Percentiles rank a stretch among this genome's conserved stretches.
These are phyloP conservation scores for Fabriciana adippe DNA, from an alignment of 2,888 invertebrate genomes.

Conservation along the genomic window DNA sequence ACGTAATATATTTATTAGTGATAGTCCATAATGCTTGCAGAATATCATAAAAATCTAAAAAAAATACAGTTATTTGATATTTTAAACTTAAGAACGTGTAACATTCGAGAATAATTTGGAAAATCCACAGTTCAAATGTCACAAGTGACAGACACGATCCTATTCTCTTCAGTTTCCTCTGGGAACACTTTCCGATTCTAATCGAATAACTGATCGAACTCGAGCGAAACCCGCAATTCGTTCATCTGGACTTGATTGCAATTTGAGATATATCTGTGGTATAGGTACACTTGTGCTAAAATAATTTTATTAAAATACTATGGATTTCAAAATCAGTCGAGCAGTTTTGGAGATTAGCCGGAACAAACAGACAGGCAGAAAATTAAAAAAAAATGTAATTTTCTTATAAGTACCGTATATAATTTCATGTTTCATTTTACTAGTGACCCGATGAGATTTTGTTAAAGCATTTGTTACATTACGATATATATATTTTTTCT, in stretches of 20 bases:
- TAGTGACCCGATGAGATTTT: no score
- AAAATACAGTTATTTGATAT: neutral
- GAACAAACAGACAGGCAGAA: no score
- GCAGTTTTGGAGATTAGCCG: no score
- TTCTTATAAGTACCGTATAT: no score
- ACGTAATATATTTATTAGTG: no score
- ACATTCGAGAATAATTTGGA: constrained; percentile 2
- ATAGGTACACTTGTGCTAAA: neutral
- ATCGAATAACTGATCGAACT: constrained; percentile 19
- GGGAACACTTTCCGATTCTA: constrained; percentile 26
- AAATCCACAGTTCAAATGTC: constrained; percentile 7
- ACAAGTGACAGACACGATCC: constrained; percentile 8
- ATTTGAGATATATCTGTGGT: constrained; percentile 6
- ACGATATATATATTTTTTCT: no score
- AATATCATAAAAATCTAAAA: no score
- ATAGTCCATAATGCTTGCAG: no score
- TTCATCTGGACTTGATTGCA: constrained; percentile 15
- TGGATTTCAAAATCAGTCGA: no score
- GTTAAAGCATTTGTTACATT: no score
- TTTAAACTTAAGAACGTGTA: neutral
- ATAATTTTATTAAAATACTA: neutral
- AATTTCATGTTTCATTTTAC: no score
- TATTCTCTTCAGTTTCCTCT: constrained; percentile 19
- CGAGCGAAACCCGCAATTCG: constrained; percentile 10
- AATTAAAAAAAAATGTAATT: no score